Conservation (phyloP, 1,140 invertebrate genomes). For the Cotesia chilonis region DNA sequence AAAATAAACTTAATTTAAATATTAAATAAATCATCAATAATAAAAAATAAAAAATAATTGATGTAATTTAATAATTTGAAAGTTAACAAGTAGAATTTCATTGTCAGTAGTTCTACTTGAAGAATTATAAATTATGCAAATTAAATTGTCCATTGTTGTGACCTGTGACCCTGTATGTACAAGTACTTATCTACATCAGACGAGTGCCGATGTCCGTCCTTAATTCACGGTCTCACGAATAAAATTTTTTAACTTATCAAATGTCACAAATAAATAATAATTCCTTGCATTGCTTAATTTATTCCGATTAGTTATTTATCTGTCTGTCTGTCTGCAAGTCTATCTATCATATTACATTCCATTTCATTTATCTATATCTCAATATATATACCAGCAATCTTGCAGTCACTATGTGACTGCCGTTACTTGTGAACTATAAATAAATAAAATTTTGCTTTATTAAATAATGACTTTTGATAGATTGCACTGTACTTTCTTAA, state of each 20-base stretch:
- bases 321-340: neutral
- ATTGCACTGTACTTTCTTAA: no score
- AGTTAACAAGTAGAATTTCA: conserved; percentile 27
- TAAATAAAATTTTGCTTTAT: no score
- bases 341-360: no score
- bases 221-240: no score
- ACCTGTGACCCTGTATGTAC: conserved; percentile 42
- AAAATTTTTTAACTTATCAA: no score
- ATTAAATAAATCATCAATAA: conserved; percentile 7
- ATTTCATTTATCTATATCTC: no score
- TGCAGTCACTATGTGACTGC: no score
- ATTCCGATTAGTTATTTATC: neutral
- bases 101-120: conserved; percentile 37
- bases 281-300: conserved; percentile 6
- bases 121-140: conserved; percentile 42
- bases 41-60: conserved; percentile 14
- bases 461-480: no score
- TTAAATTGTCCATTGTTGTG: conserved; percentile 42
- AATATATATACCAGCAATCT: no score
- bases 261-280: conserved; percentile 1
- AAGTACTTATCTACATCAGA: conserved; percentile 16
- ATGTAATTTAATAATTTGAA: conserved; percentile 28
- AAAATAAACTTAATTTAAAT: conserved; percentile 35
- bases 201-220: conserved; percentile 39
- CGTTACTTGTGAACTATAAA: no score